A percentile compares a stretch with the other conserved stretches of the same genome.
Conservation (phyloP, 1,140 invertebrate species). For the Zaprionus africanus region DNA sequence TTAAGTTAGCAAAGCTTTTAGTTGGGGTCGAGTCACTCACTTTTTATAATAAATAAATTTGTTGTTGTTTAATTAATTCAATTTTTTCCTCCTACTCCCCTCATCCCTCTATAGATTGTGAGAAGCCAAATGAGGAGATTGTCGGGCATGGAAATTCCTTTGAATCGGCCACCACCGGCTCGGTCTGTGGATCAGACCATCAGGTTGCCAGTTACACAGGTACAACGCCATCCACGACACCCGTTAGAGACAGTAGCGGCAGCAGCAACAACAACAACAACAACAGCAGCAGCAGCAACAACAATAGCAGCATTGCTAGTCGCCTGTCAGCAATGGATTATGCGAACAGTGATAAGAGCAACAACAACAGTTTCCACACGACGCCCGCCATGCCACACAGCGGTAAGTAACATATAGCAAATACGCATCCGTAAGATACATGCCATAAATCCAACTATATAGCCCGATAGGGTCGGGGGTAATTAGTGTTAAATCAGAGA, state of each 20-base stretch:
- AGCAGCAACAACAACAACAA: slow-evolving; percentile 50
- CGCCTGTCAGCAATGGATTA: slow-evolving; percentile 69
- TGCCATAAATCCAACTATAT: slow-evolving; percentile 1
- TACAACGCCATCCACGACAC: slow-evolving; percentile 46
- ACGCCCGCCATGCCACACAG: slow-evolving; percentile 66
- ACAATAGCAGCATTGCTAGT: slow-evolving; percentile 49
- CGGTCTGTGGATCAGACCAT: slow-evolving; percentile 90
- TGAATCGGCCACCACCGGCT: slow-evolving; percentile 86
- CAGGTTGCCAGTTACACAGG: slow-evolving; percentile 87
- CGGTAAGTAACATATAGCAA: slow-evolving; percentile 56
- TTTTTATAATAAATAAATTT: slow-evolving; percentile 25
- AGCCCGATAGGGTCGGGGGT: slow-evolving; percentile 4
- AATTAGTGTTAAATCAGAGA: slow-evolving; percentile 34
- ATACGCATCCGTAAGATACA: slow-evolving; percentile 24
- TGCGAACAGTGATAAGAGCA: slow-evolving; percentile 74
- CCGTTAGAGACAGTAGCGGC: slow-evolving; percentile 66
- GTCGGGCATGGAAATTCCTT: slow-evolving; percentile 87
- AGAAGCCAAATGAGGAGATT: slow-evolving; percentile 87
- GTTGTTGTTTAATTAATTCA: slow-evolving; percentile 53
- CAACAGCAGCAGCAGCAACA: slow-evolving; percentile 21
- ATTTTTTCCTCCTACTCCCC: slow-evolving; percentile 25
- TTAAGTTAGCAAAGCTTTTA: slow-evolving; percentile 68
- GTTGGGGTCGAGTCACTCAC: slow-evolving; percentile 39
- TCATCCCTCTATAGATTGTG: slow-evolving; percentile 66
- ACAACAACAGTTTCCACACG: slow-evolving; percentile 58